Evolutionary conservation across 2,888 invertebrate species (phyloP).

Genomic region (Disparrhopalites patrizii): DNA sequence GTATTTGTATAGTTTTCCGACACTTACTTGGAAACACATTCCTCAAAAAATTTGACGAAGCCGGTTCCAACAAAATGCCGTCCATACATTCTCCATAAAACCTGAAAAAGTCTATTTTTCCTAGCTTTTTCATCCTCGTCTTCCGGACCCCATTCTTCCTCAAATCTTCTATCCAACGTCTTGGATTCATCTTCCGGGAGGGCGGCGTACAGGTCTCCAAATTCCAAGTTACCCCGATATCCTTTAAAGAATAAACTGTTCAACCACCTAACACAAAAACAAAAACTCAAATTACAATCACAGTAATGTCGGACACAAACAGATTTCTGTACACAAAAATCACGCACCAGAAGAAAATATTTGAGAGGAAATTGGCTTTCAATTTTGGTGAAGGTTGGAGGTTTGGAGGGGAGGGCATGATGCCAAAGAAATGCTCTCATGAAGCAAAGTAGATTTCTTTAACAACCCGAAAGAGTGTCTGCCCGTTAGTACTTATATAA

Average conservation of each 20-base stretch:
- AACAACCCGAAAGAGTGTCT: neutral
- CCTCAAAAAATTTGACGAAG: conserved; percentile 34
- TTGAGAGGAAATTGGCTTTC: conserved; percentile 38
- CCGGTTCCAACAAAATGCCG: conserved; percentile 31
- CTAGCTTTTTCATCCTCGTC: conserved; percentile 1
- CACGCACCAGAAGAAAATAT: conserved; percentile 40
- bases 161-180: conserved; percentile 63
- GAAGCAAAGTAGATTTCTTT: neutral
- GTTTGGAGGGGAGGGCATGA: conserved; percentile 24
- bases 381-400: conserved; percentile 34
- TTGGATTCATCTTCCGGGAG: conserved; percentile 66
- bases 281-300: conserved; percentile 10
- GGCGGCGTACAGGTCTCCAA: conserved; percentile 69
- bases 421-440: conserved; percentile 5
- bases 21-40: conserved; percentile 38
- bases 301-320: neutral
- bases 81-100: conserved; percentile 34
- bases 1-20: no score
- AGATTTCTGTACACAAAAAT: neutral
- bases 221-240: conserved; percentile 65
- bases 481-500: neutral
- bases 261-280: conserved; percentile 69
- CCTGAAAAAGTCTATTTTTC: conserved; percentile 3
- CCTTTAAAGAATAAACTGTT: conserved; percentile 72
- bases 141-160: conserved; percentile 32